Conservation (phyloP, 2,797 vertebrate species). For the Urophycis tenuis region DNA sequence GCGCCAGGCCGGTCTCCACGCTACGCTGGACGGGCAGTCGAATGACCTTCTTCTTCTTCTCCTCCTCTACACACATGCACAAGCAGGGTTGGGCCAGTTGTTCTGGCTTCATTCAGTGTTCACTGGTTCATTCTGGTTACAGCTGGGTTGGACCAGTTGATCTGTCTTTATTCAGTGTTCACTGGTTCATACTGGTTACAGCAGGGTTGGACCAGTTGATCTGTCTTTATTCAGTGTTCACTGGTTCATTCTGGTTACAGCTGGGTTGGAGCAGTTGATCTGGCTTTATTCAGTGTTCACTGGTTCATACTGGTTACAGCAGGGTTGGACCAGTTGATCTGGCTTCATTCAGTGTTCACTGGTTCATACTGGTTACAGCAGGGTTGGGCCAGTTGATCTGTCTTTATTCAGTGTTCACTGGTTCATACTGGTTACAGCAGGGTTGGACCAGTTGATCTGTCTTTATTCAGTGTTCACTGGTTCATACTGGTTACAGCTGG, state of each 20-base stretch:
- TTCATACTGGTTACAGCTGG: neutral
- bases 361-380: neutral
- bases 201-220: neutral
- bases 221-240: neutral
- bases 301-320: neutral
- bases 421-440: neutral
- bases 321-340: too few species aligned
- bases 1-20: constrained; percentile 86
- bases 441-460: neutral
- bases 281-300: neutral
- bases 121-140: neutral
- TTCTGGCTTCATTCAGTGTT: neutral
- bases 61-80: constrained; percentile 73
- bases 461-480: too few species aligned
- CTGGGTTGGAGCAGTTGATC: too few species aligned
- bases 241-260: neutral
- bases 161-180: neutral
- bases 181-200: neutral
- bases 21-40: constrained; percentile 92
- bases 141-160: neutral
- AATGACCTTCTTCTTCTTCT: constrained; percentile 85
- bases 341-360: too few species aligned
- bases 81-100: neutral
- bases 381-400: neutral
- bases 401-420: too few species aligned